Conservation (phyloP, 2,888 invertebrate genomes). For the Hypercompe scribonia region DNA sequence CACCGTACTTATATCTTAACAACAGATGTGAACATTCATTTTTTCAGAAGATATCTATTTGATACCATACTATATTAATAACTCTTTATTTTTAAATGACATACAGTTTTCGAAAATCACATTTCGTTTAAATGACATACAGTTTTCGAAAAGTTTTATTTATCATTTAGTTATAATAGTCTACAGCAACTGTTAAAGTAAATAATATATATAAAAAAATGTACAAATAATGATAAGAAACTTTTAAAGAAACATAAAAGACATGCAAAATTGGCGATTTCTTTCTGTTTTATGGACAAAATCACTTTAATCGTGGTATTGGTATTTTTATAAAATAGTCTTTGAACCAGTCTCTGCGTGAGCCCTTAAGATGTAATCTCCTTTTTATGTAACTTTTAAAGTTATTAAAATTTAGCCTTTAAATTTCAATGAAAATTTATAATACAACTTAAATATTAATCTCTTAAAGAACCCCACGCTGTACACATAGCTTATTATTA, state of each 20-base stretch:
- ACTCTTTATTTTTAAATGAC: background rate
- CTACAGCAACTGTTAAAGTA: background rate
- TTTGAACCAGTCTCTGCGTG: background rate
- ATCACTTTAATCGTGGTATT: background rate
- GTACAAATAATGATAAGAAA: background rate
- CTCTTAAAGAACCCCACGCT: background rate
- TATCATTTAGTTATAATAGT: background rate
- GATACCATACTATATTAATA: too few species aligned
- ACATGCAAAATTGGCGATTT: background rate
- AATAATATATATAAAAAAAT: background rate
- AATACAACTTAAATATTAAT: background rate
- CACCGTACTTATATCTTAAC: background rate
- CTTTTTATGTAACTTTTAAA: background rate
- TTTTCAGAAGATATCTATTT: too few species aligned
- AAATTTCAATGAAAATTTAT: background rate
- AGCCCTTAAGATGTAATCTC: background rate
- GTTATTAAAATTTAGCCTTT: background rate
- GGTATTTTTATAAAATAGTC: background rate
- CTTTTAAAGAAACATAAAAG: background rate
- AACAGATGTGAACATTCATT: background rate
- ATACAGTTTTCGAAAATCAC: too few species aligned
- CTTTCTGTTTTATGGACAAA: background rate
- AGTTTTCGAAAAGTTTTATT: background rate
- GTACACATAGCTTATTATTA: background rate
- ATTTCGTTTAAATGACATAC: too few species aligned